A percentile compares a stretch with the other conserved stretches of the same genome.
These are phyloP conservation scores for Andrena minutula DNA, from an alignment of 2,888 invertebrate genomes.

Conservation along the genomic window DNA sequence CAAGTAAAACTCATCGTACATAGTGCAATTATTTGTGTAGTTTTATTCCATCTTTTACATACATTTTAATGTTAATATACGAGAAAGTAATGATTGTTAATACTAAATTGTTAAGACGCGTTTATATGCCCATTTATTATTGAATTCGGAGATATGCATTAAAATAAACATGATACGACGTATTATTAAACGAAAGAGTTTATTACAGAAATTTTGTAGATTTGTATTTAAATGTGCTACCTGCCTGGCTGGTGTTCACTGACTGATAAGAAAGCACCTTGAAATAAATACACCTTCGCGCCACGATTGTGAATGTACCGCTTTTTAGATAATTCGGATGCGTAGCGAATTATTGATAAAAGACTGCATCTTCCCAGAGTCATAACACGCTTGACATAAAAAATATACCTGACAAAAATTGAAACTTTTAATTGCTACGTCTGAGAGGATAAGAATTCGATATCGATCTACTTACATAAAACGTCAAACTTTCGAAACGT, in stretches of 20 bases:
- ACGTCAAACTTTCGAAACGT: neutral
- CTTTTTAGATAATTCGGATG: conserved; percentile 71
- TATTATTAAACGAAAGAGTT: neutral
- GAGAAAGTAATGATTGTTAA: neutral
- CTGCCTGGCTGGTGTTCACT: conserved; percentile 56
- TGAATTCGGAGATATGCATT: neutral
- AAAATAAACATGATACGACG: neutral
- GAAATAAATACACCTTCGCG: conserved; percentile 29
- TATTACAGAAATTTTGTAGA: conserved; percentile 7
- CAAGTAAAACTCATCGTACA: neutral
- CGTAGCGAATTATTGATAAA: conserved; percentile 70
- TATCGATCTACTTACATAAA: neutral
- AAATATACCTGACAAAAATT: conserved; percentile 28
- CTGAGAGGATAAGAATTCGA: neutral
- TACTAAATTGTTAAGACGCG: neutral
- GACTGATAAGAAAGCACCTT: conserved; percentile 54
- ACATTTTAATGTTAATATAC: too few relatives aligned
- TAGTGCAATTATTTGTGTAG: neutral
- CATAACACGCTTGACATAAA: conserved; percentile 77
- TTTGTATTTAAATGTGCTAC: conserved; percentile 53
- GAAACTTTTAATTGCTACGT: conserved; percentile 18
- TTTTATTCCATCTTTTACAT: neutral
- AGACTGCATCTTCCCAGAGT: conserved; percentile 81
- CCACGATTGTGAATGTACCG: conserved; percentile 47
- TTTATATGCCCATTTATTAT: neutral